Evolutionary conservation across 2,113 vertebrate species (phyloP).

Genomic region (Phoxinus phoxinus): DNA sequence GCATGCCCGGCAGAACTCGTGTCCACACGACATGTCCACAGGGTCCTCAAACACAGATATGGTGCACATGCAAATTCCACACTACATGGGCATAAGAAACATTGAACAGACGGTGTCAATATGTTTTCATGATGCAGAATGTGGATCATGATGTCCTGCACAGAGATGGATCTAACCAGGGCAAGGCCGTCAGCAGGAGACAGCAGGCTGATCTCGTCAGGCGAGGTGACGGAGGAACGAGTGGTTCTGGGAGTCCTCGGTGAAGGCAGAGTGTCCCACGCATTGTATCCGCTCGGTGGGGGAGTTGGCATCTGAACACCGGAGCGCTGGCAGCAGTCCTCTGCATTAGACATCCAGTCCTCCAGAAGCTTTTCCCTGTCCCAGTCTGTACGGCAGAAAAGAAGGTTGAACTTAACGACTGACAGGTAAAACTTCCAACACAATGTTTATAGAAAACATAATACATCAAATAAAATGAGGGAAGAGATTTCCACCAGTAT

Average conservation of each 20-base stretch:
- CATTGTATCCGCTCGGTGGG: conserved; percentile 91
- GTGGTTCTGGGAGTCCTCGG: conserved; percentile 91
- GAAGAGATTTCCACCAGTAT: too few species aligned
- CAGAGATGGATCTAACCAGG: conserved; percentile 76
- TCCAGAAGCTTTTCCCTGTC: conserved; percentile 96
- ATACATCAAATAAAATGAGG: too few species aligned
- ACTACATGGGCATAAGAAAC: conserved; percentile 72
- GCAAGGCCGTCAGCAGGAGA: conserved; percentile 84
- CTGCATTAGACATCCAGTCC: conserved; percentile 94
- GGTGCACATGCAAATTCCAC: conserved; percentile 96
- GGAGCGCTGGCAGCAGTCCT: conserved; percentile 94
- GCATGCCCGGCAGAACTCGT: conserved; percentile 95
- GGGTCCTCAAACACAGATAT: conserved; percentile 95
- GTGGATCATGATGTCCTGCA: neutral
- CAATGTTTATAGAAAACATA: too few species aligned
- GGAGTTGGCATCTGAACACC: conserved; percentile 95
- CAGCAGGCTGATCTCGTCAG: conserved; percentile 91
- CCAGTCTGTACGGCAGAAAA: conserved; percentile 82
- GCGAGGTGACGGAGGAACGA: conserved; percentile 89
- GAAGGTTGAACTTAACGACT: neutral
- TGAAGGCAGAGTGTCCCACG: conserved; percentile 95
- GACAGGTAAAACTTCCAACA: neutral
- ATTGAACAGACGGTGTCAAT: conserved; percentile 7
- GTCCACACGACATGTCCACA: conserved; percentile 95
- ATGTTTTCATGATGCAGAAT: neutral